Conservation (phyloP, 2,888 invertebrate species). For the Philaethria dido region DNA sequence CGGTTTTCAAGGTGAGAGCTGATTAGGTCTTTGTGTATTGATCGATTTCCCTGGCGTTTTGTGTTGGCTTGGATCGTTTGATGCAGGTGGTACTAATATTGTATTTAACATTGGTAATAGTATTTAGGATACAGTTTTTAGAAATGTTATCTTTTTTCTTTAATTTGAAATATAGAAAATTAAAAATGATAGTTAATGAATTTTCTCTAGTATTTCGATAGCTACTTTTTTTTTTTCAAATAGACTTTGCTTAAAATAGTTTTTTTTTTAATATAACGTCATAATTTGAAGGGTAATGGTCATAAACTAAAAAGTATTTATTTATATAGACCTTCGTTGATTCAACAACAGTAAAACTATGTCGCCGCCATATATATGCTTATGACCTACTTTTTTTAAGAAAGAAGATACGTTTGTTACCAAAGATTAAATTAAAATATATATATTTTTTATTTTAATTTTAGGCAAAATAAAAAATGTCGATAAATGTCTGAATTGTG, state of each 20-base stretch:
- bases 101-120: neutral
- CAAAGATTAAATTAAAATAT: constrained; percentile 23
- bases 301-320: neutral
- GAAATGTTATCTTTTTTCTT: too few species aligned
- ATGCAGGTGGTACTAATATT: neutral
- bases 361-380: constrained; percentile 26
- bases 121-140: too few species aligned
- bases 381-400: constrained; percentile 26
- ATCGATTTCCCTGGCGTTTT: constrained; percentile 16
- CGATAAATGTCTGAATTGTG: too few species aligned
- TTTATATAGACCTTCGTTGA: constrained; percentile 12
- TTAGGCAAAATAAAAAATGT: neutral
- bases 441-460: neutral
- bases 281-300: neutral
- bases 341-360: constrained; percentile 27
- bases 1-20: constrained; percentile 60
- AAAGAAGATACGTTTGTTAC: constrained; percentile 13
- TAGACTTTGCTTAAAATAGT: neutral
- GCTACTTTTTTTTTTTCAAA: too few species aligned
- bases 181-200: too few species aligned
- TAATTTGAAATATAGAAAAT: too few species aligned
- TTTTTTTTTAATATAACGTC: neutral
- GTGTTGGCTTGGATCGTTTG: constrained; percentile 2
- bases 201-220: too few species aligned
- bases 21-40: constrained; percentile 25